Percentiles rank a stretch among this genome's conserved stretches.
phyloP scores from a whole-genome alignment of 2,888 invertebrate genomes.

The Campoplex nolae region DNA sequence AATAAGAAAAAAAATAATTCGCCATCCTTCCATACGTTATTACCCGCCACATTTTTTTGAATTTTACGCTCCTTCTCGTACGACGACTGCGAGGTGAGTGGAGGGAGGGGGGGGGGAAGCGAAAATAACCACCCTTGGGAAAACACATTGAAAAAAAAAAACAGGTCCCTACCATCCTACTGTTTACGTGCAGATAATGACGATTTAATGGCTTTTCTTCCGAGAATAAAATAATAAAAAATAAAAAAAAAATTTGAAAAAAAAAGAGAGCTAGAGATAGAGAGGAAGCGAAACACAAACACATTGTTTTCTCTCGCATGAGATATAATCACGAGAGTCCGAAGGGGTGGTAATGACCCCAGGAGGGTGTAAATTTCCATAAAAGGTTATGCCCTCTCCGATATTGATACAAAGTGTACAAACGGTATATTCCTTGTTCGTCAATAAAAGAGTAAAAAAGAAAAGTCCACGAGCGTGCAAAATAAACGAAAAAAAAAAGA shows the following conservation, averaged over 20 bases:
- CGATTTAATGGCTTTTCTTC: constrained; percentile 32
- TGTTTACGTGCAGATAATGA: constrained; percentile 23
- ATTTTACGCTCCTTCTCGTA: constrained; percentile 7
- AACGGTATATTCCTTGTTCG: background rate
- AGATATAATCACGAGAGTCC: constrained; percentile 1
- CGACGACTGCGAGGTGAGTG: background rate
- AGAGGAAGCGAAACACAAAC: background rate
- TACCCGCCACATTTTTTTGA: background rate
- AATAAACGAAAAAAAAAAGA: no score
- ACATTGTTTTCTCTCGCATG: constrained; percentile 1
- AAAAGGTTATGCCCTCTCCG: background rate
- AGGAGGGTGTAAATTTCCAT: background rate
- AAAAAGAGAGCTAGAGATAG: background rate
- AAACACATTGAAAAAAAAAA: constrained; percentile 3
- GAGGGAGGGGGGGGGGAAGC: background rate
- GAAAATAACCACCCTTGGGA: constrained; percentile 10
- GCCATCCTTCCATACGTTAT: constrained; percentile 24
- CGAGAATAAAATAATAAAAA: constrained; percentile 9
- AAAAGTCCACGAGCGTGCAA: background rate
- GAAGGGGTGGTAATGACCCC: background rate
- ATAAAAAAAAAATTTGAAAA: background rate
- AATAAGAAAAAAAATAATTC: background rate
- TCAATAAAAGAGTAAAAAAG: background rate
- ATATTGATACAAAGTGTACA: background rate
- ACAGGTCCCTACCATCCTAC: background rate